Conservation (phyloP, 2,797 vertebrate species). For the Scomberomorus guttatus region DNA sequence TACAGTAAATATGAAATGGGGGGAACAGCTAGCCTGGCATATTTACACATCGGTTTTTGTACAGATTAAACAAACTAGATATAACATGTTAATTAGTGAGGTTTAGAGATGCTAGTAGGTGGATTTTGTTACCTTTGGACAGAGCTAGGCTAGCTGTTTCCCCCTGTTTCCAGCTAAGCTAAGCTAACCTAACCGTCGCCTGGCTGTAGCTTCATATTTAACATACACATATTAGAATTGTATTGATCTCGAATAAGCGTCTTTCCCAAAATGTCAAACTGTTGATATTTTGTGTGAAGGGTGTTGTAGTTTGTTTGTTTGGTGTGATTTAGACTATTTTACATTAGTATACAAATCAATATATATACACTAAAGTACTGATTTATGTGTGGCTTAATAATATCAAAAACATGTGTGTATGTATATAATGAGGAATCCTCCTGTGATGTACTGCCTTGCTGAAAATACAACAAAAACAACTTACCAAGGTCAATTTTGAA, state of each 20-base stretch:
- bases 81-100: no score
- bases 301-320: no score
- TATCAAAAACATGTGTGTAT: neutral
- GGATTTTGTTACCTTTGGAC: neutral
- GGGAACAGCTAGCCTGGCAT: no score
- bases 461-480: slow-evolving; percentile 19
- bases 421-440: neutral
- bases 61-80: no score
- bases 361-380: neutral
- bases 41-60: no score
- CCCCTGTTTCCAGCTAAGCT: neutral
- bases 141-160: neutral
- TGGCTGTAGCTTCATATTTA: neutral
- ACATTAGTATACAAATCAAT: neutral
- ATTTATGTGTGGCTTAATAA: neutral
- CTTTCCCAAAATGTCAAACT: no score
- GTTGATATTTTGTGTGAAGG: no score
- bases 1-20: no score
- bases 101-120: no score
- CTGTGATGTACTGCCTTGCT: slow-evolving; percentile 1
- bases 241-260: no score
- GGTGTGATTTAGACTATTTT: no score
- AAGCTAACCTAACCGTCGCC: neutral
- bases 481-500: slow-evolving; percentile 39
- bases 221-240: no score